Conservation (phyloP, 2,797 vertebrate genomes). For the Emys orbicularis region DNA sequence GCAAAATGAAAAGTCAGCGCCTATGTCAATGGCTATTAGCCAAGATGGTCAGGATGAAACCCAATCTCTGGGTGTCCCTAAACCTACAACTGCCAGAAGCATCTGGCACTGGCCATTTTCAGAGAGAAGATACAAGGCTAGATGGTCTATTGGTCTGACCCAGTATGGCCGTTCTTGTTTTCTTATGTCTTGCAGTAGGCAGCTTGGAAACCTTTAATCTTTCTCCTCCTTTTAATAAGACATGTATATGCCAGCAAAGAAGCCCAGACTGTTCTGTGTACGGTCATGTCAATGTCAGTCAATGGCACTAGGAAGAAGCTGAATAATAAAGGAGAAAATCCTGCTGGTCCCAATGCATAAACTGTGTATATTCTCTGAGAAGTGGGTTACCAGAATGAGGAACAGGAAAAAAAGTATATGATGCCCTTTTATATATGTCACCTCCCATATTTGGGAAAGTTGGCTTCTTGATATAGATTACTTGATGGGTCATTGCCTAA, state of each 20-base stretch:
- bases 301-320: not conserved
- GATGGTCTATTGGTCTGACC: too few species aligned
- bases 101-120: too few species aligned
- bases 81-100: too few species aligned
- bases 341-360: not conserved
- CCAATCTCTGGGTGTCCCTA: too few species aligned
- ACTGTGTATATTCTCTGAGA: not conserved
- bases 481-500: not conserved
- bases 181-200: not conserved
- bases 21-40: too few species aligned
- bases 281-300: not conserved
- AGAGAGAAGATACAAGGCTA: too few species aligned
- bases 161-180: too few species aligned
- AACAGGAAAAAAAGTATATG: not conserved
- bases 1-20: too few species aligned
- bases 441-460: not conserved
- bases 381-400: not conserved
- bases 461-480: slow-evolving; percentile 4
- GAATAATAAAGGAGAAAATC: not conserved
- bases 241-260: not conserved
- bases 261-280: not conserved
- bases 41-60: too few species aligned
- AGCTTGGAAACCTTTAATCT: not conserved
- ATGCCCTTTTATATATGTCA: not conserved
- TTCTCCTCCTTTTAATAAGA: not conserved